phyloP scores from a whole-genome alignment of 2,113 vertebrate genomes.

The Silurus glanis region DNA sequence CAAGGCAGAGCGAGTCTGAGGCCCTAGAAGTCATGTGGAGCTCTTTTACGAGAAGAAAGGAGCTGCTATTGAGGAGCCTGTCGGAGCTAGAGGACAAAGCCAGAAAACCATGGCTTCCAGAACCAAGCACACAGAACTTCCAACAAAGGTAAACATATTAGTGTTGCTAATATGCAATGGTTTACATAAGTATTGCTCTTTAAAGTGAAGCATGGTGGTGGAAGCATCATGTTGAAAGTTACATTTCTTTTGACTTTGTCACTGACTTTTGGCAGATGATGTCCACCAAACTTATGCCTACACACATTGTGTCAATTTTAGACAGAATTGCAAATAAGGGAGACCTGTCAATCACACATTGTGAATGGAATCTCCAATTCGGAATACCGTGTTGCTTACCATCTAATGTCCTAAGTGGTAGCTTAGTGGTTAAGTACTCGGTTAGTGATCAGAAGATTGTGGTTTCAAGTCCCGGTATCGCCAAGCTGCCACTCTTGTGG shows the following conservation, averaged over 20 bases:
- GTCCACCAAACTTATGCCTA: background rate
- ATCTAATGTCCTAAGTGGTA: too few species aligned
- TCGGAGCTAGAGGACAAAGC: conserved; percentile 82
- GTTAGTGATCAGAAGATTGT: too few species aligned
- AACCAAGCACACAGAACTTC: conserved; percentile 80
- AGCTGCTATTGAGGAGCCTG: conserved; percentile 82
- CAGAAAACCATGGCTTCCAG: conserved; percentile 73
- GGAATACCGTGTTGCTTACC: background rate
- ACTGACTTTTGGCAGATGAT: background rate
- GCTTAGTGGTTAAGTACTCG: too few species aligned
- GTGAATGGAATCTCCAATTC: background rate
- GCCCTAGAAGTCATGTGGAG: conserved; percentile 76
- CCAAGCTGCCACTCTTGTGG: too few species aligned
- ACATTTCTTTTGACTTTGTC: background rate
- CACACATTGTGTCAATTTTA: background rate
- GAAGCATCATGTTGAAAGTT: background rate
- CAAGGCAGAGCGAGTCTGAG: conserved; percentile 90
- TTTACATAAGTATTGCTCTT: too few species aligned
- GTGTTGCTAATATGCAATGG: background rate
- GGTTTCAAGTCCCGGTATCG: too few species aligned
- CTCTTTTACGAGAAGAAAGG: conserved; percentile 81
- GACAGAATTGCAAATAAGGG: background rate
- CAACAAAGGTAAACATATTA: conserved; percentile 82
- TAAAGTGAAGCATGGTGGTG: background rate
- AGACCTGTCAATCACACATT: background rate